phyloP scores from a whole-genome alignment of 2,888 invertebrate genomes.

The Limnephilus rhombicus region DNA sequence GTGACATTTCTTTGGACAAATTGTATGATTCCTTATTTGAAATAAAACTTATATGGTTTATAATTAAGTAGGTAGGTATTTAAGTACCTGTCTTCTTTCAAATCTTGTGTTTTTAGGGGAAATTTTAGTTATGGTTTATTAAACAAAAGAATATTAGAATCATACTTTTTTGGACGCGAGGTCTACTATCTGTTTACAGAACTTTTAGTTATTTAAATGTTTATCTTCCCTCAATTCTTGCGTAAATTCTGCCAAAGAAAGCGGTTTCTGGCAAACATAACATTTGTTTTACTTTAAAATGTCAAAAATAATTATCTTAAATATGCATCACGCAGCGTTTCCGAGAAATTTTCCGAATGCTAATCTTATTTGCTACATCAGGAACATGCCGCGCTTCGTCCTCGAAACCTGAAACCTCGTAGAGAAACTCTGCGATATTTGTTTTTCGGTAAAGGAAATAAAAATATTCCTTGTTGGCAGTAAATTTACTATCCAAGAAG shows the following conservation, averaged over 20 bases:
- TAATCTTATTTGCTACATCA: background rate
- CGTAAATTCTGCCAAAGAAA: background rate
- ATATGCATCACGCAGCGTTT: background rate
- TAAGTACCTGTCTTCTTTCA: no score
- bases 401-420: background rate
- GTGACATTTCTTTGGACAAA: no score
- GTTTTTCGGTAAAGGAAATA: background rate
- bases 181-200: no score
- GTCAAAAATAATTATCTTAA: background rate
- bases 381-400: background rate
- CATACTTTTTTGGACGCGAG: no score
- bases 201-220: no score
- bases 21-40: no score
- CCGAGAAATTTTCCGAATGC: background rate
- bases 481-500: background rate
- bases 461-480: background rate
- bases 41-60: no score
- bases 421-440: background rate
- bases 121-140: no score
- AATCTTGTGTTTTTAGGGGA: no score
- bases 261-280: background rate
- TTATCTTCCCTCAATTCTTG: background rate
- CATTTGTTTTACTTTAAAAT: background rate
- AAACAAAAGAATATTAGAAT: no score
- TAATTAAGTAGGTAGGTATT: no score